A percentile compares a stretch with the other conserved stretches of the same genome.
Evolutionary conservation across 2,888 invertebrate genomes (phyloP).

Genomic region (Agonopterix subpropinquella): DNA sequence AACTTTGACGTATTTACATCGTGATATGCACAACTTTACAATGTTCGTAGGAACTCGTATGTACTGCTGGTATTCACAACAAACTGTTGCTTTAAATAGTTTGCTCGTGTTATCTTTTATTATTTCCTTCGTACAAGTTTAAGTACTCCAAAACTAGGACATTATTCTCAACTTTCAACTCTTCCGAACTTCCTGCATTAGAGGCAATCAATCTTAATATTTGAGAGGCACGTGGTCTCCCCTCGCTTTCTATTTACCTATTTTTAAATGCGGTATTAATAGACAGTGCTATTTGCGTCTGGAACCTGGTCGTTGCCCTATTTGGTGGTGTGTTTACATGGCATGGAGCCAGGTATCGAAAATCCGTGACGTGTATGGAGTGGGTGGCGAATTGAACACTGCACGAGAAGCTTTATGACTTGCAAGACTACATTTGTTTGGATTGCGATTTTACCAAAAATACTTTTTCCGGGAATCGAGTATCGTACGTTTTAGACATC

Average conservation of each 20-base stretch:
- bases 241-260: conserved; percentile 42
- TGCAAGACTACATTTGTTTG: conserved; percentile 14
- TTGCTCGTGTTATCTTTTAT: too few relatives aligned
- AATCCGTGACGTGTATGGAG: conserved; percentile 24
- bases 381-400: conserved; percentile 14
- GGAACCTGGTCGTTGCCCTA: conserved; percentile 68
- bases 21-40: too few relatives aligned
- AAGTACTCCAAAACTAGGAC: not conserved
- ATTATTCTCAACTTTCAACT: not conserved
- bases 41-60: too few relatives aligned
- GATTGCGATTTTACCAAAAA: conserved; percentile 2
- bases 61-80: too few relatives aligned
- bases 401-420: conserved; percentile 19
- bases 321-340: conserved; percentile 69
- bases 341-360: conserved; percentile 44
- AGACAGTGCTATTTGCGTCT: conserved; percentile 62
- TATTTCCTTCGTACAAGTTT: too few relatives aligned
- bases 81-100: too few relatives aligned
- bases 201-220: conserved; percentile 48
- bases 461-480: too few relatives aligned
- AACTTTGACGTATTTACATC: conserved; percentile 15
- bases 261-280: conserved; percentile 59
- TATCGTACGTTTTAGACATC: too few relatives aligned
- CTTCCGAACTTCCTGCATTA: not conserved
- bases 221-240: conserved; percentile 54